These are phyloP conservation scores for Aradophagus sp. DNA, from an alignment of 1,140 invertebrate species.

Conservation along the genomic window DNA sequence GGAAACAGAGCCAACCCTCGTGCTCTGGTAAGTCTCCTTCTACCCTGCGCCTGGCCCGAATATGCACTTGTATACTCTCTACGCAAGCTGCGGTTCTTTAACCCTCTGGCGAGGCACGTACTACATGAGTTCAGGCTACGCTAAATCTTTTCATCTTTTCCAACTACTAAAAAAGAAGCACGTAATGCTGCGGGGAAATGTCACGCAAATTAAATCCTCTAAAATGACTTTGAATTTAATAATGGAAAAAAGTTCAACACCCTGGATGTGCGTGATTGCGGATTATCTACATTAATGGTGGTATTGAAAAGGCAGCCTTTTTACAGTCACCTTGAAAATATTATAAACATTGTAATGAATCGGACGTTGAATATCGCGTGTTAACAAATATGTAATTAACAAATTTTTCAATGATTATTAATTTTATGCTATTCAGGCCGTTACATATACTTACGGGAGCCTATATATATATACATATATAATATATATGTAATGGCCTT, in stretches of 20 bases:
- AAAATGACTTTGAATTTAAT: conserved; percentile 57
- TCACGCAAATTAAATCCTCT: conserved; percentile 62
- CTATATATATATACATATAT: no score
- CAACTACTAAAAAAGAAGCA: conserved; percentile 57
- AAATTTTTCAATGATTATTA: no score
- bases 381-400: no score
- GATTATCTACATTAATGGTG: no score
- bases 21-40: conserved; percentile 27
- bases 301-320: no score
- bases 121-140: conserved; percentile 56
- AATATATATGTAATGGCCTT: no score
- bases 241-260: conserved; percentile 37
- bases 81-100: conserved; percentile 58
- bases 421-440: no score
- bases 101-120: conserved; percentile 54
- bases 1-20: conserved; percentile 66
- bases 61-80: conserved; percentile 67
- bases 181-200: conserved; percentile 51
- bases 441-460: no score
- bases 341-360: no score
- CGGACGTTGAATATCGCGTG: no score
- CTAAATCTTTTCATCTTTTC: conserved; percentile 65
- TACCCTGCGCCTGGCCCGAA: conserved; percentile 30
- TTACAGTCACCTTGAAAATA: no score
- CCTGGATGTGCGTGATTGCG: no score